Evolutionary conservation across 2,113 vertebrate species (phyloP).

Genomic region (Steatornis caripensis): DNA sequence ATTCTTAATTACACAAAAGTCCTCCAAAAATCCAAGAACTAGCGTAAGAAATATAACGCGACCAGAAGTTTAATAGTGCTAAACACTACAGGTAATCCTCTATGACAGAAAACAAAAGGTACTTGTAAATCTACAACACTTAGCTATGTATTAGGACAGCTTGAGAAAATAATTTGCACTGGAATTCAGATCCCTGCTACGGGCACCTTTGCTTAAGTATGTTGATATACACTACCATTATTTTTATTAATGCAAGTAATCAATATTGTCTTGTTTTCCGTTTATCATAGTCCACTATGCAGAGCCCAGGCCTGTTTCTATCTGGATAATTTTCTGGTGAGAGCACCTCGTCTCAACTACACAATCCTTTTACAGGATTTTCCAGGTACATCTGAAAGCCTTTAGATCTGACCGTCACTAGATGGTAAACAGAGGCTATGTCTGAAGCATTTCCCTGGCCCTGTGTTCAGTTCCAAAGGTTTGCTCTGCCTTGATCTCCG

Average conservation of each 20-base stretch:
- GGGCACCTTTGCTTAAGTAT: not conserved
- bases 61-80: not conserved
- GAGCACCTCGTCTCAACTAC: not conserved
- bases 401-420: not conserved
- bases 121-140: not conserved
- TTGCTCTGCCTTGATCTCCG: not conserved
- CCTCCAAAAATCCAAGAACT: not conserved
- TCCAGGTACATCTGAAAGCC: not conserved
- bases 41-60: not conserved
- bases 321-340: not conserved
- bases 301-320: not conserved
- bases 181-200: not conserved
- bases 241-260: not conserved
- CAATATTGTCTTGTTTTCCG: not conserved
- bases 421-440: accelerated
- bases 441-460: not conserved
- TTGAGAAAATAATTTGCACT: not conserved
- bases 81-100: not conserved
- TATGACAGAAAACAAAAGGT: not conserved
- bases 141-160: not conserved
- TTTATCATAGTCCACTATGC: not conserved
- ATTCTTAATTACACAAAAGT: not conserved
- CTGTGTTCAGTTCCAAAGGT: not conserved
- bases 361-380: not conserved
- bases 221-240: not conserved